These are phyloP conservation scores for Diacarnus erythraeanus DNA, from an alignment of 37 sponge, comb jelly and placozoan genomes.

Conservation along the genomic window DNA sequence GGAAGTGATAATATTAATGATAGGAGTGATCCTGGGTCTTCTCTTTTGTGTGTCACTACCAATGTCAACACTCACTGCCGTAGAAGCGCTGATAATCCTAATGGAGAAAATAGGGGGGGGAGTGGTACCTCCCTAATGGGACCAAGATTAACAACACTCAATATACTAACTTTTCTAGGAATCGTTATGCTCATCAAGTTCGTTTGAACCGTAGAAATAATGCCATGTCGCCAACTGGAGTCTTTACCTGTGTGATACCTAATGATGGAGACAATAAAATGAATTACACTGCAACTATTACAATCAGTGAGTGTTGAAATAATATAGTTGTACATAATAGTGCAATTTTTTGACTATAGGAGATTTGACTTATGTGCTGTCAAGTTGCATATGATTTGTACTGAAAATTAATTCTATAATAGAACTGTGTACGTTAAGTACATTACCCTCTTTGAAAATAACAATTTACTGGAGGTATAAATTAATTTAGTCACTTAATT, in stretches of 20 bases:
- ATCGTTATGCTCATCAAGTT: not conserved
- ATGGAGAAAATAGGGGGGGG: not conserved
- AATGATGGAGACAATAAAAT: not conserved
- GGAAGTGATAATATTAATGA: not conserved
- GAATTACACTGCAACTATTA: not conserved
- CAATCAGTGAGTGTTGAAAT: not conserved
- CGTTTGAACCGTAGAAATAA: not conserved
- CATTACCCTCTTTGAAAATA: no score
- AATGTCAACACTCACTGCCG: constrained; percentile 4
- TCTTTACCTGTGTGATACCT: not conserved
- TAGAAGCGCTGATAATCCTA: not conserved
- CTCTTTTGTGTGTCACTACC: constrained; percentile 1
- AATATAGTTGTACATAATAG: no score
- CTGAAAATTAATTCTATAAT: no score
- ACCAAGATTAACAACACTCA: not conserved
- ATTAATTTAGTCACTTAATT: no score
- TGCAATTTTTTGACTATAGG: no score
- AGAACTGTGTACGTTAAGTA: no score
- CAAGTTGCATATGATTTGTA: no score
- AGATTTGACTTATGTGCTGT: no score
- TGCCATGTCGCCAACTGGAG: not conserved
- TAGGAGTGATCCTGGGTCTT: not conserved
- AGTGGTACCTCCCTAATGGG: not conserved
- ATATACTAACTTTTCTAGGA: not conserved
- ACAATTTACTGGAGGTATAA: no score